Base-by-base conservation (phyloP, 2,888 invertebrate species). In the Heliconius charithonia region DNA sequence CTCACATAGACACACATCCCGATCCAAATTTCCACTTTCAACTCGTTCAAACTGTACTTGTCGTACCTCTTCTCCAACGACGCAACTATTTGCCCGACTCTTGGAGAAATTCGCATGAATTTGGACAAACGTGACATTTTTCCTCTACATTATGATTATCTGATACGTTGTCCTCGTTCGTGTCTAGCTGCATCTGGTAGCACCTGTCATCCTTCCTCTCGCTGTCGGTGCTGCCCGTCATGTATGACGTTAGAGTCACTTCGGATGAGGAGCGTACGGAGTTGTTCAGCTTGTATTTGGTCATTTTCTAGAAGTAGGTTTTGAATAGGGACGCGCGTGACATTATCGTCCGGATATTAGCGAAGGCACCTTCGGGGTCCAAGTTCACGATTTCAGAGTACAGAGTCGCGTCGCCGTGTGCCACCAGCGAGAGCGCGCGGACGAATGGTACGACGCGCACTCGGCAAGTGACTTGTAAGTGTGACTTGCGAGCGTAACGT, bases 271-370 rank as follows among this genome's bases (percentile, higher is more conserved):
- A 89, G 0, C 91, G 89, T 71, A 89, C 86, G 19, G 90, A 89
- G 83, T 95, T 94, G 86, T 94, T 95, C 84, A 96, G 85, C 85
- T 95, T 96, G 86, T 95, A 96, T 86, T 96, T 96, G 75, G 95
- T 95, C 95, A 96, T 96, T 82, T 13, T 85, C 91, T 90, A 93
- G 83, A 91, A 92, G 76, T 88, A 78, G n/a, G 91, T 90, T 89
- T 92, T 92, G 86, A 89, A 93, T 75, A 85, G 82, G 69, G 91
- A 91, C 69, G 90, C 91, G 66, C 93, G 91, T 83, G 92, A 92
- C 94, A 93, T 94, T 86, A 88, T 90, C 77, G 76, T 22, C 10
- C n/a, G 45, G 65, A 76, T 77, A 65, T 66, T 62, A 45, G 29
- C 78, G 79, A 79, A 13, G 51, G 12, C 6, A n/a, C 12, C 6